Evolutionary conservation across 2,888 invertebrate genomes (phyloP).

Genomic region (Dorcus parallelipipedus): DNA sequence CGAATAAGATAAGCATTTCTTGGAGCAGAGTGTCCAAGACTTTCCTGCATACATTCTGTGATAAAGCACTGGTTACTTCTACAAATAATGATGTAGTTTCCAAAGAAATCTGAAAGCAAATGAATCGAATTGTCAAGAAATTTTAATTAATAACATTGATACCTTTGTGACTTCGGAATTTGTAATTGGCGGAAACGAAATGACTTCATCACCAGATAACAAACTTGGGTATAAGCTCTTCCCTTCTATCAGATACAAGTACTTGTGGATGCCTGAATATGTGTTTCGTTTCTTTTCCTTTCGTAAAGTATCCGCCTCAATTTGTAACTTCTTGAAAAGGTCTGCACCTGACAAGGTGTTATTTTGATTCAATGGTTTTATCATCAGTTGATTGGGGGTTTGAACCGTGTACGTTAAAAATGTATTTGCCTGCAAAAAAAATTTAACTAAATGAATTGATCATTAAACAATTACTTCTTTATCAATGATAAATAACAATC

Average conservation of each 20-base stretch:
- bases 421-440: slow-evolving; percentile 43
- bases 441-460: too few relatives aligned
- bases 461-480: too few relatives aligned
- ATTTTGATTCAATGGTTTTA: slow-evolving; percentile 63
- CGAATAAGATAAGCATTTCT: slow-evolving; percentile 57
- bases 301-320: slow-evolving; percentile 74
- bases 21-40: slow-evolving; percentile 66
- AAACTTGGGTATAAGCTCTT: slow-evolving; percentile 72
- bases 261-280: slow-evolving; percentile 81
- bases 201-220: slow-evolving; percentile 62
- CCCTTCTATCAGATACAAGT: slow-evolving; percentile 73
- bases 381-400: slow-evolving; percentile 60
- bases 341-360: slow-evolving; percentile 63
- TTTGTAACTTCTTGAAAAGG: slow-evolving; percentile 64
- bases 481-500: too few relatives aligned
- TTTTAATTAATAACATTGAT: slow-evolving; percentile 13
- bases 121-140: slow-evolving; percentile 1
- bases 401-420: slow-evolving; percentile 66
- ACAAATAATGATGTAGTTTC: slow-evolving; percentile 65
- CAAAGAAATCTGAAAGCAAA: slow-evolving; percentile 58
- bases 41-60: slow-evolving; percentile 62
- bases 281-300: slow-evolving; percentile 82
- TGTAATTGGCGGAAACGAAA: slow-evolving; percentile 85
- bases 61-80: slow-evolving; percentile 72
- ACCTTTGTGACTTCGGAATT: slow-evolving; percentile 81